These are phyloP conservation scores for Sarcophaga rosellei DNA, from an alignment of 2,888 invertebrate genomes.

Conservation along the genomic window DNA sequence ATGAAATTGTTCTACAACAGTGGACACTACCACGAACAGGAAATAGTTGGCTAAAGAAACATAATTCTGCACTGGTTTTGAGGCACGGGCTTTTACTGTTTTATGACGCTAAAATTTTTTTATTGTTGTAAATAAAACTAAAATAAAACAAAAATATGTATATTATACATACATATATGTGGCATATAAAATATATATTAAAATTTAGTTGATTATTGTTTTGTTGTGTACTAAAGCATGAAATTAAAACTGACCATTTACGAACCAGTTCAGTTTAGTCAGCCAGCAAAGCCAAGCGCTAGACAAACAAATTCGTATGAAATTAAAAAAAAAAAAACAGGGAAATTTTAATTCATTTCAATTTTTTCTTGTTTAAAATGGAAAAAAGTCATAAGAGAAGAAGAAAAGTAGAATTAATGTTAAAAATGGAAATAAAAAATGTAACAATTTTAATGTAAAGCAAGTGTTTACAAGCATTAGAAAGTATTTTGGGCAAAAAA, in stretches of 20 bases:
- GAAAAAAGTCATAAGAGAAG: slow-evolving; percentile 12
- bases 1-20: too few relatives aligned
- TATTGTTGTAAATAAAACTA: not conserved
- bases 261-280: not conserved
- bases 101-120: not conserved
- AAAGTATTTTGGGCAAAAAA: not conserved
- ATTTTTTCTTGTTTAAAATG: not conserved
- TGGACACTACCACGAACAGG: too few relatives aligned
- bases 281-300: slow-evolving; percentile 44
- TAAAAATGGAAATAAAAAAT: slow-evolving; percentile 16
- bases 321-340: slow-evolving; percentile 19
- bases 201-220: slow-evolving; percentile 56
- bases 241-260: slow-evolving; percentile 62
- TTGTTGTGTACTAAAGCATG: slow-evolving; percentile 60
- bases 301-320: slow-evolving; percentile 29
- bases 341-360: too few relatives aligned
- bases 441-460: not conserved
- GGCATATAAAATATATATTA: too few relatives aligned
- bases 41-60: too few relatives aligned
- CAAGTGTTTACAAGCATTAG: not conserved
- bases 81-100: not conserved
- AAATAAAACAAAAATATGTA: too few relatives aligned
- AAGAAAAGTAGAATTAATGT: slow-evolving; percentile 2
- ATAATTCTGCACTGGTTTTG: too few relatives aligned
- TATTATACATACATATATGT: too few relatives aligned